Conservation (phyloP, 2,797 vertebrate species). For the Channa striata region DNA sequence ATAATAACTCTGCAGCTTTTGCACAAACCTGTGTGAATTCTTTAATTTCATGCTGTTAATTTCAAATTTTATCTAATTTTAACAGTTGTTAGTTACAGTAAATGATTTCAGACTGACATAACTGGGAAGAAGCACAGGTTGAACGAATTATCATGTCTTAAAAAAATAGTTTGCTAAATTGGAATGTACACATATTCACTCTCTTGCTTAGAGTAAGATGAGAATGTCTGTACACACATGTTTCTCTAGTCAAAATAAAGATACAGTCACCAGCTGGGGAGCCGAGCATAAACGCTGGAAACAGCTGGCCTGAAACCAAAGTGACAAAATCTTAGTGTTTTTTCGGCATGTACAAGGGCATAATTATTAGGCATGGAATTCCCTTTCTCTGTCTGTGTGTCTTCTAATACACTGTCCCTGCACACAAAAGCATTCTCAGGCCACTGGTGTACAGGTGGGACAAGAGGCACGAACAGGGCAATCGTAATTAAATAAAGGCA, state of each 20-base stretch:
- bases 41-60: constrained; percentile 20
- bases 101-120: constrained; percentile 10
- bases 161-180: constrained; percentile 10
- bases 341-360: too few species aligned
- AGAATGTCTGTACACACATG: not conserved
- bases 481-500: too few species aligned
- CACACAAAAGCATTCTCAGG: too few species aligned
- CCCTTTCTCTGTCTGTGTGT: too few species aligned
- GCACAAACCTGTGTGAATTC: constrained; percentile 19
- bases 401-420: too few species aligned
- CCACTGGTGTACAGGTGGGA: too few species aligned
- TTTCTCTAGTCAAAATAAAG: not conserved
- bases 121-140: not conserved
- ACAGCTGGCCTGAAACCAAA: not conserved
- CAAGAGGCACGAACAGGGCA: not conserved
- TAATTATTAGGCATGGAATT: too few species aligned
- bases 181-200: not conserved
- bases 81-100: not conserved
- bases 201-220: not conserved
- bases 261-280: not conserved
- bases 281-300: not conserved
- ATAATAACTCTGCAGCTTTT: constrained; percentile 41
- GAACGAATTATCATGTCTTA: not conserved
- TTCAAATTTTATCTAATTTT: constrained; percentile 36
- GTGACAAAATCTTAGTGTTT: constrained; percentile 11